Conservation (phyloP, 1,140 invertebrate species). For the Drosophila setifemur region DNA sequence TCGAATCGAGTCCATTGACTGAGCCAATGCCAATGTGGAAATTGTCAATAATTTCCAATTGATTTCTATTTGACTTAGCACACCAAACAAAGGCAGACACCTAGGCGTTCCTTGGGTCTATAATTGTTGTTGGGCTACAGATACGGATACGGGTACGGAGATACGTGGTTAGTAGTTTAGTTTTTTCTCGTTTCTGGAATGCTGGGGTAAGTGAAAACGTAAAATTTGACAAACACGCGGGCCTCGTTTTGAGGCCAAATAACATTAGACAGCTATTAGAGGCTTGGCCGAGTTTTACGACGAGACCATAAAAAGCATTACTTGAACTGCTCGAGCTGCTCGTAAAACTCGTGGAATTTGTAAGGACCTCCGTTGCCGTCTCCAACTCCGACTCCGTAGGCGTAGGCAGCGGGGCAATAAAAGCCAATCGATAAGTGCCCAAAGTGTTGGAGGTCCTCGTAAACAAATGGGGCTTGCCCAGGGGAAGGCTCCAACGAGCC, state of each 20-base stretch:
- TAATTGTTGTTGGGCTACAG: slow-evolving; percentile 41
- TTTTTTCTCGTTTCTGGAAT: not conserved
- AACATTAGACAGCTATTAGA: slow-evolving; percentile 74
- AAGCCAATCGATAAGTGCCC: slow-evolving; percentile 69
- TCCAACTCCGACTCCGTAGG: not conserved
- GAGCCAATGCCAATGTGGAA: slow-evolving; percentile 78
- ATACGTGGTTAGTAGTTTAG: slow-evolving; percentile 3
- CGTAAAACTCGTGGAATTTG: slow-evolving; percentile 70
- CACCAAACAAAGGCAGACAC: slow-evolving; percentile 49
- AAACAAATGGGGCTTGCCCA: slow-evolving; percentile 45
- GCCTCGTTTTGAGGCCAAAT: slow-evolving; percentile 46
- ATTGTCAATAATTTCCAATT: slow-evolving; percentile 82
- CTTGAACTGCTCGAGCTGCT: slow-evolving; percentile 53
- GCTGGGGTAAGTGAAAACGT: slow-evolving; percentile 57
- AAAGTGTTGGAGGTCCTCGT: slow-evolving; percentile 59
- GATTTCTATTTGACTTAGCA: slow-evolving; percentile 81
- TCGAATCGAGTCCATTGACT: slow-evolving; percentile 52
- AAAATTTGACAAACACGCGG: slow-evolving; percentile 50
- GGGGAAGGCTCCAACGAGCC: not conserved
- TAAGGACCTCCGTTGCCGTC: slow-evolving; percentile 21
- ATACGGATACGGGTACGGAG: slow-evolving; percentile 16
- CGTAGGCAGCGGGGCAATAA: slow-evolving; percentile 56
- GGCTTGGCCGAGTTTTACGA: slow-evolving; percentile 73
- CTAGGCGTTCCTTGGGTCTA: slow-evolving; percentile 13
- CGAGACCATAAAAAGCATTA: slow-evolving; percentile 68